Evolutionary conservation across 2,113 vertebrate genomes (phyloP).

Genomic region (Trichechus manatus): DNA sequence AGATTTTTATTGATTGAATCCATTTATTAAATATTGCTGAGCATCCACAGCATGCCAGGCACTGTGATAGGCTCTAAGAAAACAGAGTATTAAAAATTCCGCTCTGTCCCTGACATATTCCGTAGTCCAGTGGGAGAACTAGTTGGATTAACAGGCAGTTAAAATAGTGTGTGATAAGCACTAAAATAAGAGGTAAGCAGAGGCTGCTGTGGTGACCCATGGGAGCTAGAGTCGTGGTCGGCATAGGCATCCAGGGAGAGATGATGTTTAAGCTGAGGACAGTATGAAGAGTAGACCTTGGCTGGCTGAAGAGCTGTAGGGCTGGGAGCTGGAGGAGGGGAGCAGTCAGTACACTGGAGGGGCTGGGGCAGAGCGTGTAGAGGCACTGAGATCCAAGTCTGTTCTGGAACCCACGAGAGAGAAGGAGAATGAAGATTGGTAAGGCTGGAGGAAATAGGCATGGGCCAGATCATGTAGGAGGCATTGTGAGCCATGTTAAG

Average conservation of each 20-base stretch:
- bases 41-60: neutral
- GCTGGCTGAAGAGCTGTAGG: neutral
- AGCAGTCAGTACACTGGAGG: neutral
- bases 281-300: neutral
- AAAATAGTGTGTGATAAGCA: constrained; percentile 12
- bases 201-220: neutral
- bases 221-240: neutral
- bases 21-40: neutral
- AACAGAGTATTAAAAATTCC: constrained; percentile 34
- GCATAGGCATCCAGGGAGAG: neutral
- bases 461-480: neutral
- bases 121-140: neutral
- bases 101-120: neutral
- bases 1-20: neutral
- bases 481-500: neutral
- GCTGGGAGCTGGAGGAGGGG: neutral
- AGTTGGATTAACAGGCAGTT: neutral
- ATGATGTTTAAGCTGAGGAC: neutral
- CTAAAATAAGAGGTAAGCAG: neutral
- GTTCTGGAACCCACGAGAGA: neutral
- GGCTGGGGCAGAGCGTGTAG: neutral
- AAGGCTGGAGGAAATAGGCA: neutral
- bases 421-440: neutral
- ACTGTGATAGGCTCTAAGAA: neutral
- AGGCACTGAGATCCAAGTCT: neutral